These are phyloP conservation scores for Neodon shergylaensis DNA, from an alignment of 2,113 vertebrate species.

Conservation along the genomic window DNA sequence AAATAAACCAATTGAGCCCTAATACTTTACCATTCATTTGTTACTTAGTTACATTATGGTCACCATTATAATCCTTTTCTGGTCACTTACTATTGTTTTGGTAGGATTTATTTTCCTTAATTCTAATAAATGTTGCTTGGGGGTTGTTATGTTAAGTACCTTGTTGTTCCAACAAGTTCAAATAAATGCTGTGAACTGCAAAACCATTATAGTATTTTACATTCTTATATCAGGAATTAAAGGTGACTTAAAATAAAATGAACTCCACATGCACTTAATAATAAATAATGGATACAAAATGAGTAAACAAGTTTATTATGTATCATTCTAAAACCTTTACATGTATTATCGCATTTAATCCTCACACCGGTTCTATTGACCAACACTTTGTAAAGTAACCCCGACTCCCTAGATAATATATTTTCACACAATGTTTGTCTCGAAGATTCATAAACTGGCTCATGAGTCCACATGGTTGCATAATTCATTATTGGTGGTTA, in stretches of 20 bases:
- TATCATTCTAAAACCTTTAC: not conserved
- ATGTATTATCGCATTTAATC: not conserved
- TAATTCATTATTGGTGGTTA: not conserved
- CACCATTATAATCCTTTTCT: not conserved
- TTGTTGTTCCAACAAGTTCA: not conserved
- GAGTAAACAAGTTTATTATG: not conserved
- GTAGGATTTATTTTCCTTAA: not conserved
- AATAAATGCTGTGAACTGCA: not conserved
- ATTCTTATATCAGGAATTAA: slow-evolving; percentile 9
- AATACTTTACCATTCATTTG: not conserved
- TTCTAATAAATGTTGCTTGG: not conserved
- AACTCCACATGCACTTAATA: not conserved
- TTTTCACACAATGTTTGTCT: not conserved
- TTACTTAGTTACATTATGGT: not conserved
- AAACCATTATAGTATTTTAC: not conserved
- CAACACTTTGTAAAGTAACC: not conserved
- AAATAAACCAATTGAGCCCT: not conserved
- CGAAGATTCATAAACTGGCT: not conserved
- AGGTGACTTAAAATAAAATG: not conserved
- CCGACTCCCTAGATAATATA: not conserved
- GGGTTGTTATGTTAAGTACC: not conserved
- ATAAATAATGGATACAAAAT: not conserved
- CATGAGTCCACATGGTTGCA: not conserved
- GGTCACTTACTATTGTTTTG: slow-evolving; percentile 1
- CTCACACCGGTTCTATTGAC: not conserved